Base-by-base conservation (phyloP, 2,797 vertebrate species). In the Pseudomugil tenellus region DNA sequence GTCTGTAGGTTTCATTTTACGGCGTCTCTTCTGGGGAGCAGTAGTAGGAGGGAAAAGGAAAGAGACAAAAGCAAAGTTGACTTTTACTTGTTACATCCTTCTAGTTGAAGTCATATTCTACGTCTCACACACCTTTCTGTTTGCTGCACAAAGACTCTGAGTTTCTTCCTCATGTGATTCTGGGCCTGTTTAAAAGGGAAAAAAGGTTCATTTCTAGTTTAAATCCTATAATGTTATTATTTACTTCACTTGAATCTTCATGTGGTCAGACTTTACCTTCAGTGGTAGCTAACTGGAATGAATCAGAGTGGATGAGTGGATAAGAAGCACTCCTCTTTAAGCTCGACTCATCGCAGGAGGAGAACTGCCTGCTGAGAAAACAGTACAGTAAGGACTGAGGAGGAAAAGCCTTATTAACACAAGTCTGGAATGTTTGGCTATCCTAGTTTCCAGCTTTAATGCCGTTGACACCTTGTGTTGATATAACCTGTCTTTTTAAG, bases 251-350 rank as follows among this genome's bases (percentile, higher is more conserved):
- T 16, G 14, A 25, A 41, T 26, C 34, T 21, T 62, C 10, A 8
- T 16, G 17, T 11, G 19, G 26, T 6, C 16, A 11, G 43, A 21
- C 12, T 23, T 19, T 63, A 90, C 97, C 96, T 95, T 96, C 94
- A 90, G 93, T 87, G 63, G 91, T 82, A 75, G 91, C 87, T 34
- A 96, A 87, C 76, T 96, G 96, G 64, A 96, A 91, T 59, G 96
- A 95, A 60, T 96, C 95, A 0, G 96, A 95, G 84, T 95, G 94
- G 67, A 97, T 94, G 68, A 98, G 94, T 0, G 97, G 97, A 79
- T 95, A 96, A 46, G 97, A 98, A 1, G 95, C 96, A 82, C 96
- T 95, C 88, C 96, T 95, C 92, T 96, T 97, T 88, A 97, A 90
- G 90, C 93, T 94, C 87, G 90, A 89, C 70, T 96, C 96, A 72